phyloP scores from a whole-genome alignment of 2,888 invertebrate genomes.

The Oligia strigilis region DNA sequence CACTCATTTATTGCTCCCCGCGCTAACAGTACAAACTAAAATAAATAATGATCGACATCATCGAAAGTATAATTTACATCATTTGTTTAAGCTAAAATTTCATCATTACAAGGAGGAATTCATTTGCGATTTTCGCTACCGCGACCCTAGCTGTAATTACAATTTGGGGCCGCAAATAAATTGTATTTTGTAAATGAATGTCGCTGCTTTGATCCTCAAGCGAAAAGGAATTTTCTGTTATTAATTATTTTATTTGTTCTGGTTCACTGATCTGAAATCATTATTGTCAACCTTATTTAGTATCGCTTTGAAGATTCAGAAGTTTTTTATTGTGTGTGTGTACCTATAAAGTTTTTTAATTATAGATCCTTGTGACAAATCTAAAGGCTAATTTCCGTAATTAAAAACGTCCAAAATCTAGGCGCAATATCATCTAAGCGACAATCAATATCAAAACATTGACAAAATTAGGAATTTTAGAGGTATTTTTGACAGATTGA shows the following conservation, averaged over 20 bases:
- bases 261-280: conserved; percentile 70
- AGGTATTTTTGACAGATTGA: no score
- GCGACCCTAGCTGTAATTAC: conserved; percentile 55
- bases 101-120: conserved; percentile 54
- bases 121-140: conserved; percentile 54
- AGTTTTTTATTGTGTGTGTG: background rate
- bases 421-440: background rate
- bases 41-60: conserved; percentile 1
- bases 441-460: no score
- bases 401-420: background rate
- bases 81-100: conserved; percentile 55
- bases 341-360: background rate
- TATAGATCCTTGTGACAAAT: background rate
- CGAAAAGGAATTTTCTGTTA: conserved; percentile 70
- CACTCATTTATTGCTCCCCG: no score
- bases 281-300: conserved; percentile 52
- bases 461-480: no score
- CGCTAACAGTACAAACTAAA: background rate
- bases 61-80: conserved; percentile 42
- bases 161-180: conserved; percentile 59
- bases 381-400: background rate
- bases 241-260: conserved; percentile 76
- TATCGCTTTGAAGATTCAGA: background rate
- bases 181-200: conserved; percentile 69
- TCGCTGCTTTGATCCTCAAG: conserved; percentile 66